phyloP scores from a whole-genome alignment of 2,888 invertebrate genomes.

The Macaria liturata region DNA sequence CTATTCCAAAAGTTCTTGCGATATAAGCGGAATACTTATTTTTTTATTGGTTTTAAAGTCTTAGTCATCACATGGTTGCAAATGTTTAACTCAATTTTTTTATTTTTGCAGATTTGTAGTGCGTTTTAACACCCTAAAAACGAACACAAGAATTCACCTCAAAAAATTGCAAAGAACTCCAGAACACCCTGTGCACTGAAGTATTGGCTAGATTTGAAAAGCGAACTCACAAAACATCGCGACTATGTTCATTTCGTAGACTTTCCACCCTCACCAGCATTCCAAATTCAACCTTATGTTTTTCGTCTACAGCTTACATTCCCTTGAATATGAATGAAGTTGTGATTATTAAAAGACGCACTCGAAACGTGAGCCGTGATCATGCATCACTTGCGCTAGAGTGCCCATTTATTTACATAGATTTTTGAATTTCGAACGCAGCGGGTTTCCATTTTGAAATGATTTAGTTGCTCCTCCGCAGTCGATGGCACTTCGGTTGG shows the following conservation, averaged over 20 bases:
- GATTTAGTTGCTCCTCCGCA: constrained; percentile 18
- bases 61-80: too few species aligned
- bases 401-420: constrained; percentile 59
- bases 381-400: constrained; percentile 72
- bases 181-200: constrained; percentile 57
- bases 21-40: too few species aligned
- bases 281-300: constrained; percentile 33
- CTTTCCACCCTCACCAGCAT: constrained; percentile 43
- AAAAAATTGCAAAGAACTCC: background rate
- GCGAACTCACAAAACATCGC: constrained; percentile 68
- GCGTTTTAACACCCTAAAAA: too few species aligned
- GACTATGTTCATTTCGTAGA: constrained; percentile 76
- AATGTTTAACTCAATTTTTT: too few species aligned
- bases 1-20: too few species aligned
- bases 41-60: too few species aligned
- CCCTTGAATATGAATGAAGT: constrained; percentile 22
- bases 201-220: constrained; percentile 78
- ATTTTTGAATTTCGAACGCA: constrained; percentile 43
- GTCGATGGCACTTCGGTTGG: constrained; percentile 19
- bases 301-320: constrained; percentile 36
- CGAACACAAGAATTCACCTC: too few species aligned
- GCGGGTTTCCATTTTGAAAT: constrained; percentile 26
- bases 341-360: constrained; percentile 55
- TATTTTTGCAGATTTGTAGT: too few species aligned
- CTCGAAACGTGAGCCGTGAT: constrained; percentile 69